Evolutionary conservation across 2,797 vertebrate species (phyloP), one percentile per base, ranked within the genome.

Genomic region (Pitangus sulphuratus): DNA sequence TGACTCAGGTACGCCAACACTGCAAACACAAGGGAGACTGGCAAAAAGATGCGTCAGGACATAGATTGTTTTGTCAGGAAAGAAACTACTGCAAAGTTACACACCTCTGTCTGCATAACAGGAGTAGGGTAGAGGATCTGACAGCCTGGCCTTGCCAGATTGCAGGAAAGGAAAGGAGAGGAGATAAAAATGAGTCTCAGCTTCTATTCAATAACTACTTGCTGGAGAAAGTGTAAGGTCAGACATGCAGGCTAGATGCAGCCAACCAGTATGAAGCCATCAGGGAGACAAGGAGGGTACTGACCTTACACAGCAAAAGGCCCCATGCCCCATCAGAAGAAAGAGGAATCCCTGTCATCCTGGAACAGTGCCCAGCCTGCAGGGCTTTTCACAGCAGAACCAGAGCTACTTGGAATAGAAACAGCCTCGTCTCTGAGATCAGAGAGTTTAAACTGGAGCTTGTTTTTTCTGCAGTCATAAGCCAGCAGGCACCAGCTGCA

Each of bases 401-500:
- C 74, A 82, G 62, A 94, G 80, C 20, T n/a, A 76, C 94, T 92
- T 93, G 93, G 94, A 96, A 96, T 71, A 95, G 94, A 91, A 95
- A 88, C 82, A 93, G 89, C 77, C 83, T 70, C 25, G 2, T 77
- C 93, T 96, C 96, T 88, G 87, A 95, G 93, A 95, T 91, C 92
- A 93, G 94, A 95, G 87, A 84, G 64, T 97, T 90, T 94, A 90
- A 97, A 93, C 58, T 3, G 2, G 87, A 93, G 89, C 94, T 92
- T 95, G 87, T 95, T 95, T 96, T 91, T 68, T 97, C 96, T 97
- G 97, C 97, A 97, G 96, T 96, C 96, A 95, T 88, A 92, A 94
- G 95, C 95, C 96, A 90, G 95, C 93, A 97, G 97, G 94, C 95
- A 96, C 93, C 96, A 96, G 96, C 97, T 97, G 97, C 97, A 97